phyloP scores from a whole-genome alignment of 2,888 invertebrate species.

The Creontiades dilutus region DNA sequence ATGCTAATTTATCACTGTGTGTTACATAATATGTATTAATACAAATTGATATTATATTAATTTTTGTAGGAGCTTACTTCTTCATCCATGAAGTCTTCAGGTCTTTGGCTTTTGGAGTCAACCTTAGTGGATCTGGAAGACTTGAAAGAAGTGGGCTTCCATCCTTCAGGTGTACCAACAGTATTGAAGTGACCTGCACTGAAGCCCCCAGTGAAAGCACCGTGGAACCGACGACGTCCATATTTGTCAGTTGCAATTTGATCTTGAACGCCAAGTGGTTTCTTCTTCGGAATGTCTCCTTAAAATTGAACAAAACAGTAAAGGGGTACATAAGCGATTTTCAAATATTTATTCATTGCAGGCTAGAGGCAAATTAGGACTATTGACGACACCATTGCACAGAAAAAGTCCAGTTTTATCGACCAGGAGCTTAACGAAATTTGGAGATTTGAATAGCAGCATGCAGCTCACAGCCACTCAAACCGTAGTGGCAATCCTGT shows the following conservation, averaged over 20 bases:
- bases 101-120: conserved; percentile 82
- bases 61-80: conserved; percentile 81
- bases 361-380: too few relatives aligned
- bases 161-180: conserved; percentile 97
- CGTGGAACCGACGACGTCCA: conserved; percentile 95
- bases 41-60: too few relatives aligned
- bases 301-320: not conserved
- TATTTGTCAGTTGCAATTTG: conserved; percentile 94
- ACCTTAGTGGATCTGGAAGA: conserved; percentile 90
- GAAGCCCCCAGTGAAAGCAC: conserved; percentile 99
- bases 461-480: too few relatives aligned
- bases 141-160: conserved; percentile 93
- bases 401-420: too few relatives aligned
- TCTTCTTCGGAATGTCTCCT: conserved; percentile 90
- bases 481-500: too few relatives aligned
- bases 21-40: too few relatives aligned
- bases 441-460: too few relatives aligned
- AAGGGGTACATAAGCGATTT: too few relatives aligned
- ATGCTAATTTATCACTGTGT: too few relatives aligned
- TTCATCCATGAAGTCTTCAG: conserved; percentile 98
- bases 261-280: conserved; percentile 89
- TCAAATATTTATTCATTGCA: too few relatives aligned
- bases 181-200: conserved; percentile 98
- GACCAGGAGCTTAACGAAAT: too few relatives aligned
- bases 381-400: too few relatives aligned